Base-by-base conservation (phyloP, 2,888 invertebrate species). In the Agelastica alni region DNA sequence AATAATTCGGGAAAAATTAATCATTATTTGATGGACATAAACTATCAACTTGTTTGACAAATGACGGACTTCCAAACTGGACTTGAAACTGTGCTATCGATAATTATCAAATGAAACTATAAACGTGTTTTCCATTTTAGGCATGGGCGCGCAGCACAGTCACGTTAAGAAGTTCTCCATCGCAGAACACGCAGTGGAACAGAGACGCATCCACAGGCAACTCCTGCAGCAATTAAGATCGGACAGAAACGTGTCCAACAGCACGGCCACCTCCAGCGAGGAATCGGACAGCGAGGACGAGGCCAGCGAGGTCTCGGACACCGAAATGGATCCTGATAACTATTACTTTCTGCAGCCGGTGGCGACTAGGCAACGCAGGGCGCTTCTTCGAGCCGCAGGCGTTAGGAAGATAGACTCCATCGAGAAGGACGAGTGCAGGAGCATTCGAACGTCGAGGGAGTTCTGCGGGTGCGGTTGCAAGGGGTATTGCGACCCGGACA, bases 401-500 rank as follows among this genome's bases (percentile, higher is more conserved):
- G 90, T 97, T 0, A 83, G 93, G 45, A 93, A 95, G 79, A 96
- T 97, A 68, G 97, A 97, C 77, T 86, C 90, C 2, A 79, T 85
- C 55, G 97, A 97, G 78, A 96, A 96, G 76, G 93, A 94, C 72
- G 95, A 96, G 71, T 97, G 97, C 74, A 84, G 92, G 49, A 89
- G 92, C 63, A 96, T 98, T 65, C 83, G 96, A 59, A 86, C 89
- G 17, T 95, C 95, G 4, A 82, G 96, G 12, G 96, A 97, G 74
- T 90, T 92, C 68, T 96, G 96, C 76, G 96, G 96, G 32, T 96
- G 96, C 75, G 87, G 89, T 39, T 96, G 96, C 74, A 90, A 93
- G 76, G 91, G 91, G 44, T 88, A 89, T 71, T 98, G 98, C 79
- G 93, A 95, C 80, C 97, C 97, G 1, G 95, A 95, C 69, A 93